Evolutionary conservation across 2,113 vertebrate genomes (phyloP).

Genomic region (Nibea albiflora): DNA sequence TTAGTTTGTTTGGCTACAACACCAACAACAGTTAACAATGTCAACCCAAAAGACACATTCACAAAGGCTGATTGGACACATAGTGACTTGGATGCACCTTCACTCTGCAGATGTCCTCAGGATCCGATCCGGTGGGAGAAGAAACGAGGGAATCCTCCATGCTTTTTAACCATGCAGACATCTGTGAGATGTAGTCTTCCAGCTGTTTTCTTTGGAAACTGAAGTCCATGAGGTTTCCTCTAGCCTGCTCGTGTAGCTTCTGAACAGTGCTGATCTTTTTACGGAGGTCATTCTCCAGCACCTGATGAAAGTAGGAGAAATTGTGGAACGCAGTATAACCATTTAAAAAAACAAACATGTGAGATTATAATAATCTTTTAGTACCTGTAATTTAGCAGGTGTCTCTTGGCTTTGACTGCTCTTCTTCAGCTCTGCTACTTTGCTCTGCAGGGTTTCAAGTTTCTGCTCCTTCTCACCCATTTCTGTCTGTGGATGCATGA

Average conservation of each 20-base stretch:
- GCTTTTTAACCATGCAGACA: slow-evolving; percentile 87
- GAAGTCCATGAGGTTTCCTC: slow-evolving; percentile 89
- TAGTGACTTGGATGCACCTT: slow-evolving; percentile 83
- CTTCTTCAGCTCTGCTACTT: slow-evolving; percentile 90
- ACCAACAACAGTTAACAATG: not conserved
- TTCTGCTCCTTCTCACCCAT: slow-evolving; percentile 87
- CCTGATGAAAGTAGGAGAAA: slow-evolving; percentile 79
- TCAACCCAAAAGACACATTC: not conserved
- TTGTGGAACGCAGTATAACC: not conserved
- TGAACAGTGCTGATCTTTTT: slow-evolving; percentile 89
- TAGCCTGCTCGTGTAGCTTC: slow-evolving; percentile 88
- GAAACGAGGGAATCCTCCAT: slow-evolving; percentile 87
- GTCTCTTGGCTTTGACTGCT: slow-evolving; percentile 86
- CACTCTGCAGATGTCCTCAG: slow-evolving; percentile 90
- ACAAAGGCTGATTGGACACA: not conserved
- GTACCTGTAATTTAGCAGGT: slow-evolving; percentile 92
- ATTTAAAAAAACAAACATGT: not conserved
- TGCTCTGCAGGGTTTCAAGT: slow-evolving; percentile 87
- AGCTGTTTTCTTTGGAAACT: slow-evolving; percentile 87
- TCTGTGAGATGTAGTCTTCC: slow-evolving; percentile 87
- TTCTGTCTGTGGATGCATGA: slow-evolving; percentile 84
- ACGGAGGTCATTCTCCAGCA: slow-evolving; percentile 90
- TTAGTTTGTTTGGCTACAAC: not conserved
- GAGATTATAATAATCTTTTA: not conserved
- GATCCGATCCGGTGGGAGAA: slow-evolving; percentile 81